A percentile compares a stretch with the other conserved stretches of the same genome.
These are phyloP conservation scores for Smutsia temminckii DNA, from an alignment of 2,797 vertebrate species.

Conservation along the genomic window DNA sequence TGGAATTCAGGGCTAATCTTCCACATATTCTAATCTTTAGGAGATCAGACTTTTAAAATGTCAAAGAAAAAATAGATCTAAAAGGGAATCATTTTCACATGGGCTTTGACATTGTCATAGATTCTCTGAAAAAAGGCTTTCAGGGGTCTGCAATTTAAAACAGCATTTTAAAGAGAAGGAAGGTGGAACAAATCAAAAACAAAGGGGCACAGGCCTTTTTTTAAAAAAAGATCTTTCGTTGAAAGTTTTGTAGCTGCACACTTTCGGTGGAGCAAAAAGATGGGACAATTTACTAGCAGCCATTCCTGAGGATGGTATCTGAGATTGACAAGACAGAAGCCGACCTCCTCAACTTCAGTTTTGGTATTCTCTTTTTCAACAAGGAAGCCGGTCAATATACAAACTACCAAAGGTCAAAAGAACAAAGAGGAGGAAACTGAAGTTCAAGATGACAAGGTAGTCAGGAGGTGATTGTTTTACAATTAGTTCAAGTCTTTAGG, in stretches of 20 bases:
- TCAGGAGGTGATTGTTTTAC: neutral
- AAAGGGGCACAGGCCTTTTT: neutral
- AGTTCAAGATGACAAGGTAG: neutral
- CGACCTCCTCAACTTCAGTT: neutral
- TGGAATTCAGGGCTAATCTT: neutral
- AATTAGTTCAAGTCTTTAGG: neutral
- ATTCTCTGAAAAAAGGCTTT: neutral
- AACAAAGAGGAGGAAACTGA: constrained; percentile 5
- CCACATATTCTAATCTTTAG: neutral
- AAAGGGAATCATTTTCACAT: neutral
- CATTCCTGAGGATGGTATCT: neutral
- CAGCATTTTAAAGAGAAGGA: neutral
- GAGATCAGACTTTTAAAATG: neutral
- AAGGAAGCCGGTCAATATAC: neutral
- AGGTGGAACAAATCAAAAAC: neutral
- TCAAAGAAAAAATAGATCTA: neutral
- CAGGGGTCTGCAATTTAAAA: neutral
- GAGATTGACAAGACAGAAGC: neutral
- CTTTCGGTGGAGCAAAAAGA: neutral
- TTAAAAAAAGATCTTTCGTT: neutral
- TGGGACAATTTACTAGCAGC: neutral
- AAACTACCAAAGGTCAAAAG: neutral
- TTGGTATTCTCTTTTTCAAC: neutral
- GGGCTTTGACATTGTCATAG: neutral
- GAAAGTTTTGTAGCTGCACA: neutral